A percentile compares a stretch with the other conserved stretches of the same genome.
phyloP scores from a whole-genome alignment of 2,888 invertebrate species.

The Tenthredo livida region DNA sequence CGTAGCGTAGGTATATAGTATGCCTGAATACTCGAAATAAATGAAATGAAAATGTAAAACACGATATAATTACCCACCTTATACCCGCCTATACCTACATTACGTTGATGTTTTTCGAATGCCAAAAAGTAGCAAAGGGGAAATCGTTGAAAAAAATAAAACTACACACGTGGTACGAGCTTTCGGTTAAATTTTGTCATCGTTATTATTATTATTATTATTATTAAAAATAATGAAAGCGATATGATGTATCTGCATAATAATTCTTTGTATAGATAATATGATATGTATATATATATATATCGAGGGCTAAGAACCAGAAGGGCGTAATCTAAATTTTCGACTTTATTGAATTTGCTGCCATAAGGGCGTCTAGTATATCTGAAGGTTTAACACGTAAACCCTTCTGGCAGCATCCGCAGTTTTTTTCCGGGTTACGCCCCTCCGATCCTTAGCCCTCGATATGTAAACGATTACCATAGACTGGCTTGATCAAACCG shows the following conservation, averaged over 20 bases:
- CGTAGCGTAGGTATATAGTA: neutral
- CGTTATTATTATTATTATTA: neutral
- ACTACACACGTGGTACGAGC: neutral
- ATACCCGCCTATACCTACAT: neutral
- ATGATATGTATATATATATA: neutral
- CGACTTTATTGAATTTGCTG: too few species aligned
- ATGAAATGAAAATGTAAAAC: neutral
- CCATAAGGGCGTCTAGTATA: too few species aligned
- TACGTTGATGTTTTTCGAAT: neutral
- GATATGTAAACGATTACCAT: too few species aligned
- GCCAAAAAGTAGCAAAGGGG: neutral
- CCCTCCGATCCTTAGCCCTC: too few species aligned
- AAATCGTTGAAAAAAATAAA: too few species aligned
- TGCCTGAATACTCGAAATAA: neutral
- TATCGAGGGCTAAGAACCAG: too few species aligned
- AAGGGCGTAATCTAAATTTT: too few species aligned
- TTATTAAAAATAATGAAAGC: neutral
- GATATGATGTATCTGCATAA: neutral
- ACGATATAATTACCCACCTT: too few species aligned
- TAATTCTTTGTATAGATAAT: neutral
- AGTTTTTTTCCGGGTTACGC: too few species aligned
- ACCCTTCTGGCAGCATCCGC: too few species aligned
- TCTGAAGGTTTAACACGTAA: too few species aligned
- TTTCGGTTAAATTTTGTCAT: neutral
- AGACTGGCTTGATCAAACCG: too few species aligned